Evolutionary conservation across 2,797 vertebrate genomes (phyloP).

Genomic region (Odontamblyopus rebecca): DNA sequence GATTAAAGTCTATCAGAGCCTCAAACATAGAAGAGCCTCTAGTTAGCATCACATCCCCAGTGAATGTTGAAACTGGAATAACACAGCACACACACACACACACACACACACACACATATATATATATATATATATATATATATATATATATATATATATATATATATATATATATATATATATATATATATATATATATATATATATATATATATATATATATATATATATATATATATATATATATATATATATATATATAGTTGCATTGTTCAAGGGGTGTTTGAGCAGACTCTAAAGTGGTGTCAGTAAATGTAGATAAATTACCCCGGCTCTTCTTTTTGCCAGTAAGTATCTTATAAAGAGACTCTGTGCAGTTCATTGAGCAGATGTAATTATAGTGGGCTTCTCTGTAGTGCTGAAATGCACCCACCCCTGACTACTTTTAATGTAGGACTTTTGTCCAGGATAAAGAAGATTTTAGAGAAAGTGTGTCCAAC

Average conservation of each 20-base stretch:
- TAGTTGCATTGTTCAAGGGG: constrained; percentile 12
- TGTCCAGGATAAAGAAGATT: background rate
- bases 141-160: background rate
- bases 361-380: constrained; percentile 19
- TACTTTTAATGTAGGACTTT: background rate
- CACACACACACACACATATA: too few species aligned
- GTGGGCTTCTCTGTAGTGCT: constrained; percentile 35
- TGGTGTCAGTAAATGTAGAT: constrained; percentile 22
- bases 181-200: too few species aligned
- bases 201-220: background rate
- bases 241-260: background rate
- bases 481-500: background rate
- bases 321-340: constrained; percentile 27
- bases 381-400: constrained; percentile 34
- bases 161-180: background rate
- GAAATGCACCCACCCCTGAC: constrained; percentile 17
- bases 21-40: too few species aligned
- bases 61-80: too few species aligned
- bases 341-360: constrained; percentile 20
- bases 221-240: too few species aligned
- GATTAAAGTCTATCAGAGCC: too few species aligned
- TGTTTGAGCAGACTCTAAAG: constrained; percentile 17
- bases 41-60: too few species aligned
- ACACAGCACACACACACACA: too few species aligned
- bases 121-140: background rate